A percentile compares a stretch with the other conserved stretches of the same genome.
Conservation (phyloP, 2,888 invertebrate genomes). For the Drosophila mimica region DNA sequence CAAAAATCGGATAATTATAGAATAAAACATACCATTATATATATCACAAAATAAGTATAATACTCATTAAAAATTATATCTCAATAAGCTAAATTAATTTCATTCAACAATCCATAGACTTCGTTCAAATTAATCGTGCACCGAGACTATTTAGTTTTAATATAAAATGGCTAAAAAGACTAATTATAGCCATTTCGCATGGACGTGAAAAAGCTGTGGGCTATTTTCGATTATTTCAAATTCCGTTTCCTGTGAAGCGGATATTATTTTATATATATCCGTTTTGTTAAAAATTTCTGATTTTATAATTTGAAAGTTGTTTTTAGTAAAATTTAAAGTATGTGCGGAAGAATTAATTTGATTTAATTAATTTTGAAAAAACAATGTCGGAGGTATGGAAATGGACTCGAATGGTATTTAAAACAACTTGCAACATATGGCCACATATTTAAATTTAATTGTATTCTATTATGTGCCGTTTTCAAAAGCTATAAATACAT, state of each 20-base stretch:
- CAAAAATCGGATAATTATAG: neutral
- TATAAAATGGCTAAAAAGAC: neutral
- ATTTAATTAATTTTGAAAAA: neutral
- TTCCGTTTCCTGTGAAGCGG: slow-evolving; percentile 8
- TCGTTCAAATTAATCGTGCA: neutral
- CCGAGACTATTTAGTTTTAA: neutral
- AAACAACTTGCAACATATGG: neutral
- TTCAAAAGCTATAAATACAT: neutral
- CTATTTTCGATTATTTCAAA: neutral
- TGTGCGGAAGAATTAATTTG: neutral
- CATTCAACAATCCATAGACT: no score
- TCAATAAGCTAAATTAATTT: neutral
- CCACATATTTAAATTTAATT: neutral
- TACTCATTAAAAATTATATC: neutral
- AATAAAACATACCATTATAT: neutral
- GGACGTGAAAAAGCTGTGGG: slow-evolving; percentile 12
- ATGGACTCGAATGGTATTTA: neutral
- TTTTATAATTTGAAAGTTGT: neutral
- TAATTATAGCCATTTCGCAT: slow-evolving; percentile 19
- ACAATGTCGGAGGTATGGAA: neutral
- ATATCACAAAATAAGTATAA: neutral
- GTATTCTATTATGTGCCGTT: neutral
- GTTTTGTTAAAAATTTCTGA: neutral
- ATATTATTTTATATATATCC: no score
- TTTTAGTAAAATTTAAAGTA: neutral